These are phyloP conservation scores for Brachylomia viminalis DNA, from an alignment of 2,888 invertebrate species.

Conservation along the genomic window DNA sequence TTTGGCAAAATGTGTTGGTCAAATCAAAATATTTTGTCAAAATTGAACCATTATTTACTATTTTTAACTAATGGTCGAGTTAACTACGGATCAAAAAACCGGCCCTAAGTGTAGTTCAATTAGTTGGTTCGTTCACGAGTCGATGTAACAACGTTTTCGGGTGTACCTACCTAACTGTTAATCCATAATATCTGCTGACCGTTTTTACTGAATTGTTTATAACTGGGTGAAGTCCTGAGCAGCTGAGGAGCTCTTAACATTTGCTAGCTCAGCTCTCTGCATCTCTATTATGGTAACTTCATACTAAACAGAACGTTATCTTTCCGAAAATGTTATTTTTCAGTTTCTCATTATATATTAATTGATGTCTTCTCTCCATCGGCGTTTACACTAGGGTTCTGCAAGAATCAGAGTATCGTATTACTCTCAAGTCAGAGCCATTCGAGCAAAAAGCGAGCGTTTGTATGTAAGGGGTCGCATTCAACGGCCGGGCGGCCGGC, in stretches of 20 bases:
- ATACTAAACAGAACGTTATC: neutral
- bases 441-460: neutral
- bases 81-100: no score
- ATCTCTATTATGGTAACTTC: neutral
- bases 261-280: no score
- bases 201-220: slow-evolving; percentile 9
- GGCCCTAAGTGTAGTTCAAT: no score
- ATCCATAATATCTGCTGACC: neutral
- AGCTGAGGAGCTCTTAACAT: no score
- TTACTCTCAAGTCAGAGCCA: neutral
- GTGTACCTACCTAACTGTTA: neutral
- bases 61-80: no score
- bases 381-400: neutral
- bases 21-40: no score
- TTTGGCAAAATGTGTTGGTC: no score
- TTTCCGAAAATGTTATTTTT: neutral
- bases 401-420: neutral
- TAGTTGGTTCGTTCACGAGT: slow-evolving; percentile 16
- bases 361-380: neutral
- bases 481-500: neutral
- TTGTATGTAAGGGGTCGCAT: neutral
- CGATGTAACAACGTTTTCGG: neutral
- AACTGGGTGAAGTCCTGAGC: neutral
- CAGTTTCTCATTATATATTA: neutral
- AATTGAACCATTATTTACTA: no score